Percentiles rank a stretch among this genome's conserved stretches.
Evolutionary conservation across 2,797 vertebrate genomes (phyloP).

Genomic region (Sternarchorhynchus goeldii): DNA sequence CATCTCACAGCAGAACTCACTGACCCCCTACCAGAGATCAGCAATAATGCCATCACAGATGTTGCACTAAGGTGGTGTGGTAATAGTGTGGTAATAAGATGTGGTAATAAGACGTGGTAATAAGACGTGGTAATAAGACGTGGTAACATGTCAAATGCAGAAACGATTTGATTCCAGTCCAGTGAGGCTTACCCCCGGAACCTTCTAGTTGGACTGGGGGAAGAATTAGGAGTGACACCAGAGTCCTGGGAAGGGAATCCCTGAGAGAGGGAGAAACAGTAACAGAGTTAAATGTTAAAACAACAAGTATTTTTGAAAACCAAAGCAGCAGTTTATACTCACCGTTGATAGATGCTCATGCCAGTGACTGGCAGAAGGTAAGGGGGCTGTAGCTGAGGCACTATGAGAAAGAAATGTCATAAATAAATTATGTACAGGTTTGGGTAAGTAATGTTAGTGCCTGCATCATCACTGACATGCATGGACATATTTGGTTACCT

Average conservation of each 20-base stretch:
- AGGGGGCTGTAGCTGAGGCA: constrained; percentile 68
- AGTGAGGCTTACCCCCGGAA: constrained; percentile 68
- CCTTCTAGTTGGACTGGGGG: constrained; percentile 76
- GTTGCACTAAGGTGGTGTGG: background rate
- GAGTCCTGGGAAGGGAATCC: constrained; percentile 74
- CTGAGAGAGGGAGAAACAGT: constrained; percentile 54
- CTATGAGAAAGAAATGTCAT: constrained; percentile 48
- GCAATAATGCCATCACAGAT: background rate
- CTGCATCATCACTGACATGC: background rate
- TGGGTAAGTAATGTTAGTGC: background rate
- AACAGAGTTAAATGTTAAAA: background rate
- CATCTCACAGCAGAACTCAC: constrained; percentile 70
- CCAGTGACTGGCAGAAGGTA: constrained; percentile 72
- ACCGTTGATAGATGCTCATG: constrained; percentile 68
- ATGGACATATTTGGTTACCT: constrained; percentile 60
- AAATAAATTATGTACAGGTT: background rate
- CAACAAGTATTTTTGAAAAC: background rate
- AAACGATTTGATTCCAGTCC: background rate
- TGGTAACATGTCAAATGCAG: background rate
- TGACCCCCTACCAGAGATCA: constrained; percentile 61
- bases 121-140: too few species aligned
- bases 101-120: too few species aligned
- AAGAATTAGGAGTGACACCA: constrained; percentile 78
- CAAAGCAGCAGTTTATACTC: constrained; percentile 53
- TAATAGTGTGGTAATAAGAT: background rate